phyloP scores from a whole-genome alignment of 2,888 invertebrate genomes.

The Pomacea canaliculata region DNA sequence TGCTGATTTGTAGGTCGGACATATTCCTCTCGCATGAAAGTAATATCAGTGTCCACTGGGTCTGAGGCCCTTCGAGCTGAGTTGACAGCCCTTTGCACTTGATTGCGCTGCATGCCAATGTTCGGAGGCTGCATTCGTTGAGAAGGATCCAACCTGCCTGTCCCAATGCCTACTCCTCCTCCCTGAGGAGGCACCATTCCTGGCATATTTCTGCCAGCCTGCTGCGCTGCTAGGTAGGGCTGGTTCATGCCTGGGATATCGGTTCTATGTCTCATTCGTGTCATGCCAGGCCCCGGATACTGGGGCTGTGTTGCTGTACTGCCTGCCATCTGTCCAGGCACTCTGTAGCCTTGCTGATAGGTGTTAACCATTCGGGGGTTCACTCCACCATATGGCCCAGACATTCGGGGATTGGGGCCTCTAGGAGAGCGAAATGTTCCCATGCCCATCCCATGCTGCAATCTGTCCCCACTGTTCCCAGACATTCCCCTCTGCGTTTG shows the following conservation, averaged over 20 bases:
- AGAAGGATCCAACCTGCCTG: slow-evolving; percentile 7
- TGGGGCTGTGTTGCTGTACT: no score
- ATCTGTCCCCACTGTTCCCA: not conserved
- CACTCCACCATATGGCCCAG: not conserved
- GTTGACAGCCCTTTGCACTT: no score
- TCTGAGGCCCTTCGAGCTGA: not conserved
- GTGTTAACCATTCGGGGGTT: no score
- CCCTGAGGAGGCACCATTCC: not conserved
- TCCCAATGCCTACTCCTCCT: not conserved
- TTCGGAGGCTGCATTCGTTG: no score
- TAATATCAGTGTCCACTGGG: slow-evolving; percentile 22
- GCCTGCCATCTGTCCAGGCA: no score
- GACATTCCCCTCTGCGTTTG: not conserved
- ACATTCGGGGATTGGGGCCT: slow-evolving; percentile 12
- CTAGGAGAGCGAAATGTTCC: slow-evolving; percentile 12
- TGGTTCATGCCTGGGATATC: no score
- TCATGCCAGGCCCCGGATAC: no score
- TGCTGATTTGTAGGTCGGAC: slow-evolving; percentile 7
- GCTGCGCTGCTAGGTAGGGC: no score
- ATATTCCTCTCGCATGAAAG: slow-evolving; percentile 27
- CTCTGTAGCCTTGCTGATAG: no score
- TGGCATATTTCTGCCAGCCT: no score
- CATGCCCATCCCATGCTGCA: not conserved
- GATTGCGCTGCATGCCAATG: no score
- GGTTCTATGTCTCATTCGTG: no score